These are phyloP conservation scores for Phylloscopus trochiloides DNA, from an alignment of 2,113 vertebrate species.

Conservation along the genomic window DNA sequence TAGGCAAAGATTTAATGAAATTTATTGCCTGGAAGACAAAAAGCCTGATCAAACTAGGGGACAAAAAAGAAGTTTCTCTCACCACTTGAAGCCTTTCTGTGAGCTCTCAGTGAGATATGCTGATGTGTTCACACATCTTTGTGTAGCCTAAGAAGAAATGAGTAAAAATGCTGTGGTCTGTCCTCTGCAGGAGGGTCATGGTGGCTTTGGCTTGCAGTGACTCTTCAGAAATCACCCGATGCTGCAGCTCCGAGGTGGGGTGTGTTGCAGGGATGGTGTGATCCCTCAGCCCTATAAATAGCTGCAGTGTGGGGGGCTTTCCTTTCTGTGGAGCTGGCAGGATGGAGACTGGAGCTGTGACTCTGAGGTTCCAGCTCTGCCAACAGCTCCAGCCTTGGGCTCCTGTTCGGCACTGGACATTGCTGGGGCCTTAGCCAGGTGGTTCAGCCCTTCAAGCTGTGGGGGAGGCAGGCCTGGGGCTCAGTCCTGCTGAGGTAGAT, in stretches of 20 bases:
- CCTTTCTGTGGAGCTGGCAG: background rate
- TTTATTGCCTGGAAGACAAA: background rate
- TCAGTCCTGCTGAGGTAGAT: background rate
- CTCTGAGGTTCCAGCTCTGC: background rate
- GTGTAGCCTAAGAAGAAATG: background rate
- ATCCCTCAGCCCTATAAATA: background rate
- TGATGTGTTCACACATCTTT: background rate
- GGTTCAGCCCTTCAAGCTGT: background rate
- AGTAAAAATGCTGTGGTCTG: background rate
- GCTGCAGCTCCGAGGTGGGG: accelerated
- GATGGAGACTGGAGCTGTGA: background rate
- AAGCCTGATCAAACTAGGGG: background rate
- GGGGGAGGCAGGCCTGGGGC: background rate
- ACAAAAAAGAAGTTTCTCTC: background rate
- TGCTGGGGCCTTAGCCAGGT: background rate
- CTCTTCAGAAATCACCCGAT: accelerated
- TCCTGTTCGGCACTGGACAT: accelerated
- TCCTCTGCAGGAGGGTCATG: accelerated
- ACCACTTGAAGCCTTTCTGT: background rate
- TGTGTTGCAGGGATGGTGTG: background rate
- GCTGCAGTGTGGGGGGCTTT: background rate
- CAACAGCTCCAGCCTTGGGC: background rate
- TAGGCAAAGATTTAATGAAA: background rate
- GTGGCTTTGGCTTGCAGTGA: background rate
- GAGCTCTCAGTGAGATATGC: background rate